Conservation (phyloP, 2,888 invertebrate genomes). For the Chloroclysta siterata region DNA sequence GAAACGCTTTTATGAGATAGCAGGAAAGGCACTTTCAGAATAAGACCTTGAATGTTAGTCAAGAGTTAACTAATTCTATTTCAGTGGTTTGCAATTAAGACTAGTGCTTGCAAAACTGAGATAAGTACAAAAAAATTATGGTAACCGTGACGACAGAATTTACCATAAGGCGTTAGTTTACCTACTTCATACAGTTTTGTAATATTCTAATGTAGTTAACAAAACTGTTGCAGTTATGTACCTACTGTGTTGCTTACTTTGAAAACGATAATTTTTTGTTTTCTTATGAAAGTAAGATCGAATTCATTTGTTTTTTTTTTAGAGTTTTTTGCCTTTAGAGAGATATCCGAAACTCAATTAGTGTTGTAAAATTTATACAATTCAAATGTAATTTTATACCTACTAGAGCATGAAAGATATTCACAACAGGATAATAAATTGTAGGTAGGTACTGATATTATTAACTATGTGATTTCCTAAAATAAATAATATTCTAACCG, state of each 20-base stretch:
- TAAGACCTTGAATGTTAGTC: background rate
- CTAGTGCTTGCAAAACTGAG: background rate
- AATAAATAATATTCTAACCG: slow-evolving; percentile 28
- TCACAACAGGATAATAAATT: slow-evolving; percentile 15
- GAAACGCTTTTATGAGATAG: background rate
- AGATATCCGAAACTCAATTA: slow-evolving; percentile 9
- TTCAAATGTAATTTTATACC: background rate
- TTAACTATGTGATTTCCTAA: background rate
- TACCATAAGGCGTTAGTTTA: too few species aligned
- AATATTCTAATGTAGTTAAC: background rate
- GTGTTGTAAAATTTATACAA: background rate
- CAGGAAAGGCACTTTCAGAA: background rate
- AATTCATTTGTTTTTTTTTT: background rate
- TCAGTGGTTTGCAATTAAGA: background rate
- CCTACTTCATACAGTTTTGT: too few species aligned
- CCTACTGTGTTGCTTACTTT: too few species aligned
- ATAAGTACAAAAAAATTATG: slow-evolving; percentile 5
- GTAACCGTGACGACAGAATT: background rate
- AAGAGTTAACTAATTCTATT: background rate
- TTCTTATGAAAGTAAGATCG: too few species aligned
- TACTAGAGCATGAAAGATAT: slow-evolving; percentile 6
- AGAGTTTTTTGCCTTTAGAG: background rate
- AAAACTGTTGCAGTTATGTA: slow-evolving; percentile 2
- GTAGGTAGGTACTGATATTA: background rate
- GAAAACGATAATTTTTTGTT: too few species aligned